These are phyloP conservation scores for Ornithoptera priamus DNA, from an alignment of 2,888 invertebrate species.

Conservation along the genomic window DNA sequence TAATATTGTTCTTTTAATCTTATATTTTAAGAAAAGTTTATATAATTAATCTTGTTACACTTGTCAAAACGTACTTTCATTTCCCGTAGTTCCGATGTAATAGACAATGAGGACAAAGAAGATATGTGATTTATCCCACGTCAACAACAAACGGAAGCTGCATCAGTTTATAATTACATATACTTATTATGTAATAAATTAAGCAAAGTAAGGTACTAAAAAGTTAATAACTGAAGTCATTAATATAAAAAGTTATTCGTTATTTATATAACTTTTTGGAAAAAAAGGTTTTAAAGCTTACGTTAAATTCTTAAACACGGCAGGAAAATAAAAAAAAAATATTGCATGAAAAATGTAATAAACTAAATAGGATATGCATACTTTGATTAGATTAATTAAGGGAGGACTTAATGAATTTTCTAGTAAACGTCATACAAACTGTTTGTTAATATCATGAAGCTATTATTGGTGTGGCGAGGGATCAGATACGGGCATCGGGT, in stretches of 20 bases:
- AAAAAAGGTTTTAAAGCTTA: no score
- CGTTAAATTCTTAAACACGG: no score
- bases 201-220: background rate
- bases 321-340: no score
- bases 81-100: constrained; percentile 18
- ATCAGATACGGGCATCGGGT: constrained; percentile 31
- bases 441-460: constrained; percentile 15
- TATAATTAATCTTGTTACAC: background rate
- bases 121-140: constrained; percentile 24
- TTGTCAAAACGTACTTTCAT: constrained; percentile 18
- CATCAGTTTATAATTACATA: background rate
- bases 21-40: background rate
- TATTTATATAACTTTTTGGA: no score
- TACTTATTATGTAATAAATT: background rate
- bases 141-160: constrained; percentile 14
- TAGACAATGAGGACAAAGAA: constrained; percentile 15
- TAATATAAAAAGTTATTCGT: no score
- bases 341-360: no score
- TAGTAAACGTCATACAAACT: constrained; percentile 6
- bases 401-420: background rate
- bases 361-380: no score
- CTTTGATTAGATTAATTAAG: background rate
- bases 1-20: no score
- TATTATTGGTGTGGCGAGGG: constrained; percentile 22
- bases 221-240: no score